phyloP scores from a whole-genome alignment of 2,888 invertebrate species.

The Hoplodrina ambigua region DNA sequence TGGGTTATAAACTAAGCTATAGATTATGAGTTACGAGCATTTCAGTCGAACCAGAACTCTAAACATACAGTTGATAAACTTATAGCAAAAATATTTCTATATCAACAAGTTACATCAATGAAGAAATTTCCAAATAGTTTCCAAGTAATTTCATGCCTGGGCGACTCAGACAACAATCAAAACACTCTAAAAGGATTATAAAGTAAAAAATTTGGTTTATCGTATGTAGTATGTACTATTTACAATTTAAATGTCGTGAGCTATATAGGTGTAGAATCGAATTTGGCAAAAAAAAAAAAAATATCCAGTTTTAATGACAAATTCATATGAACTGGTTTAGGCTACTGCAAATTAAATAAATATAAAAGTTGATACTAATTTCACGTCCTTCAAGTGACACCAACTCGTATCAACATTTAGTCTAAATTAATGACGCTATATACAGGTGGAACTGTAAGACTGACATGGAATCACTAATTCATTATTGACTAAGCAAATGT shows the following conservation, averaged over 20 bases:
- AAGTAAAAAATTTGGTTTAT: slow-evolving; percentile 32
- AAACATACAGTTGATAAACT: not conserved
- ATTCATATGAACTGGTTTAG: slow-evolving; percentile 2
- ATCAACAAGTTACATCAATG: slow-evolving; percentile 8
- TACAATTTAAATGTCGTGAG: slow-evolving; percentile 30
- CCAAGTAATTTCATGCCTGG: slow-evolving; percentile 5
- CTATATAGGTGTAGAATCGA: slow-evolving; percentile 9
- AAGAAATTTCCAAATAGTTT: slow-evolving; percentile 10
- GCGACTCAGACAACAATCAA: slow-evolving; percentile 16
- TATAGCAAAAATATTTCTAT: slow-evolving; percentile 16
- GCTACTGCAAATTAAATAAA: slow-evolving; percentile 11
- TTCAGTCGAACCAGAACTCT: slow-evolving; percentile 7
- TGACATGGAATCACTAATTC: not conserved
- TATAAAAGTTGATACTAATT: slow-evolving; percentile 37
- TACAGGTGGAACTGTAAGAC: slow-evolving; percentile 19
- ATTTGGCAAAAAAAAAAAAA: slow-evolving; percentile 15
- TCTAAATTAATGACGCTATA: slow-evolving; percentile 20
- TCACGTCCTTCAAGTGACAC: slow-evolving; percentile 24
- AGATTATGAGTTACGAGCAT: slow-evolving; percentile 16
- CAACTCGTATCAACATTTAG: slow-evolving; percentile 22
- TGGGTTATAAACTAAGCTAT: slow-evolving; percentile 8
- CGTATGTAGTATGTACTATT: slow-evolving; percentile 28
- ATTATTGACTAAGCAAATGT: not conserved
- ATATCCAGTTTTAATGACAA: slow-evolving; percentile 2
- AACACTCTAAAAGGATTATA: slow-evolving; percentile 17